Base-by-base conservation (phyloP, 2,797 vertebrate genomes). In the Leucoraja ocellata region DNA sequence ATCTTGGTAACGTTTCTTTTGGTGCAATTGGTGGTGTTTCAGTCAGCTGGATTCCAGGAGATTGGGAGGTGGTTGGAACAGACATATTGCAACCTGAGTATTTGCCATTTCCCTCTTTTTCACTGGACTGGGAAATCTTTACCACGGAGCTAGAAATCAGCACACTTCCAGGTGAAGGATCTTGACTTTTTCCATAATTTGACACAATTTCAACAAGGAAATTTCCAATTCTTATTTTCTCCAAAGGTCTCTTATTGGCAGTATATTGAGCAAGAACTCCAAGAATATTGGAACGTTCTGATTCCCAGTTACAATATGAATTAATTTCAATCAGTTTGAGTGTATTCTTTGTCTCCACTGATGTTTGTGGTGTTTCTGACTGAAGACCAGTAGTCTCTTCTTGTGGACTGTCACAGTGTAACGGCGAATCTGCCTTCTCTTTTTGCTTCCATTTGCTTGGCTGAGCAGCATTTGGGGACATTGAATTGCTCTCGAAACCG, bases 261-360 rank as follows among this genome's bases (percentile, higher is more conserved):
- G 98, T 97, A 71, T 95, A 95, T 94, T 98, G 96, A 8, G 98
- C 97, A 58, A 99, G 96, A 94, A 96, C 96, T 95, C 95, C 97
- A 95, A 99, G 95, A 83, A 98, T 96, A 73, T 96, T 96, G 95
- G 94, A 96, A 32, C 97, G 96, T 95, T 97, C 96, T 90, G 96
- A 96, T 83, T 94, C 95, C 98, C 98, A 98, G 94, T 95, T 96
- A 95, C 98, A 98, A 94, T 98, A 97, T 6, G 98, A 98, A 94
- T 98, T 93, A 93, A 99, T 98, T 94, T 98, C 97, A 94, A 98
- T 96, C 39, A 98, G 96, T 95, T 98, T 99, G 13, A 97, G 95
- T 91, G 46, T 18, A 93, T 93, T 94, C 94, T 65, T 94, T 39
- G 94, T 95, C 93, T 95, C 93, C 94, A 18, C 28, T 65, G 84